Percentiles rank a stretch among this genome's conserved stretches.
phyloP scores from a whole-genome alignment of 2,113 vertebrate genomes.

The Heterocephalus glaber region DNA sequence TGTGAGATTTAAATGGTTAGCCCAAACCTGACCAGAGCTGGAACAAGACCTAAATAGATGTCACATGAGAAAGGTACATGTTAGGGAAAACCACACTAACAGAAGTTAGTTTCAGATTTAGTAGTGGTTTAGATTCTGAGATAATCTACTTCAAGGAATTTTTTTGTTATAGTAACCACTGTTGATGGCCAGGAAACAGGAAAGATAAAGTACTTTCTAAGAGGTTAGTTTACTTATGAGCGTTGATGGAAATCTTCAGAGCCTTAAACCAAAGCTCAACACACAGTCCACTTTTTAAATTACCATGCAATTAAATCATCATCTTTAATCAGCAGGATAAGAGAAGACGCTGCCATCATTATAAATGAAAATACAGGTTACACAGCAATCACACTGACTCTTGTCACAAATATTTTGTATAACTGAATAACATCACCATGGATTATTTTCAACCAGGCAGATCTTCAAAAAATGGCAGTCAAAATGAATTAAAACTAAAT shows the following conservation, averaged over 20 bases:
- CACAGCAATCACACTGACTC: background rate
- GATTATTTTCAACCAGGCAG: constrained; percentile 44
- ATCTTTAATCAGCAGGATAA: constrained; percentile 59
- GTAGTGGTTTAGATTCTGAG: background rate
- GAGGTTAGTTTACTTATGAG: background rate
- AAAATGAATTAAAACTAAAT: background rate
- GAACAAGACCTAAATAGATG: background rate
- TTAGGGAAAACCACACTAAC: background rate
- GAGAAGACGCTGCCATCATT: background rate
- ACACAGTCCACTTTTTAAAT: constrained; percentile 61
- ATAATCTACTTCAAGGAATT: background rate
- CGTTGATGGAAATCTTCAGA: background rate
- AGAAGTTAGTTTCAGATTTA: background rate
- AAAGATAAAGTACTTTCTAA: background rate
- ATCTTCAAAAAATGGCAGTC: background rate
- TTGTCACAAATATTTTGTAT: background rate
- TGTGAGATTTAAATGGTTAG: background rate
- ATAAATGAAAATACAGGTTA: constrained; percentile 15
- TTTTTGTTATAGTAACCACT: background rate
- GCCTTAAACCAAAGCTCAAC: constrained; percentile 61
- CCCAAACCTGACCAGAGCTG: background rate
- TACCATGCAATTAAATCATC: constrained; percentile 32
- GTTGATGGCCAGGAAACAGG: background rate
- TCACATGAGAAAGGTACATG: background rate
- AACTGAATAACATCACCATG: background rate